phyloP scores from a whole-genome alignment of 2,113 vertebrate species.

The Ochotona curzoniae region DNA sequence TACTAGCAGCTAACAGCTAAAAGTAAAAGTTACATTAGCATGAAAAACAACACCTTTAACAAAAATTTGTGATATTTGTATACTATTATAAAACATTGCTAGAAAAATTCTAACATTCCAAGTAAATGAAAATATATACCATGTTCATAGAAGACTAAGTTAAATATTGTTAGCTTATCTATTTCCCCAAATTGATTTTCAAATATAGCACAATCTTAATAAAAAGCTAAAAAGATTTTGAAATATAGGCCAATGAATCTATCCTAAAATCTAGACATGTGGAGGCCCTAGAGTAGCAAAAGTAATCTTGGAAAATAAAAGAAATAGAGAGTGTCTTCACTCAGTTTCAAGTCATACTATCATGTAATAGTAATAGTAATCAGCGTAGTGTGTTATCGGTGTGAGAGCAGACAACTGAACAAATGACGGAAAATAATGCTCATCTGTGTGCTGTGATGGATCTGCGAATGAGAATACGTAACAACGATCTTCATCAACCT shows the following conservation, averaged over 20 bases:
- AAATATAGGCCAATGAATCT: background rate
- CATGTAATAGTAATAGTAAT: background rate
- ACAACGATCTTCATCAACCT: background rate
- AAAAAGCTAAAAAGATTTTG: background rate
- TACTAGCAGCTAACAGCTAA: background rate
- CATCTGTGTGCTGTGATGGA: background rate
- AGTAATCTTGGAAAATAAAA: background rate
- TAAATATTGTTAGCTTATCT: background rate
- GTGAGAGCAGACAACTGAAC: background rate
- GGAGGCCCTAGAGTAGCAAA: background rate
- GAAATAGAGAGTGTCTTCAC: background rate
- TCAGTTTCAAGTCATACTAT: background rate
- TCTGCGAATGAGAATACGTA: background rate
- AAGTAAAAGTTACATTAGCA: background rate
- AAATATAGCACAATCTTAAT: background rate
- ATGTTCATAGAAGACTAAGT: background rate
- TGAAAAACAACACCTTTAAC: background rate
- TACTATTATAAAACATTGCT: background rate
- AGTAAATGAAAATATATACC: background rate
- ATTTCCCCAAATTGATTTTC: background rate
- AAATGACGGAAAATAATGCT: background rate
- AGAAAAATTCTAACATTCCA: background rate
- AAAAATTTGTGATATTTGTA: background rate
- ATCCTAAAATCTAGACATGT: background rate
- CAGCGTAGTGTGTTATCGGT: background rate